Evolutionary conservation across 2,113 vertebrate genomes (phyloP).

Genomic region (Cyanoramphus novaezelandiae): DNA sequence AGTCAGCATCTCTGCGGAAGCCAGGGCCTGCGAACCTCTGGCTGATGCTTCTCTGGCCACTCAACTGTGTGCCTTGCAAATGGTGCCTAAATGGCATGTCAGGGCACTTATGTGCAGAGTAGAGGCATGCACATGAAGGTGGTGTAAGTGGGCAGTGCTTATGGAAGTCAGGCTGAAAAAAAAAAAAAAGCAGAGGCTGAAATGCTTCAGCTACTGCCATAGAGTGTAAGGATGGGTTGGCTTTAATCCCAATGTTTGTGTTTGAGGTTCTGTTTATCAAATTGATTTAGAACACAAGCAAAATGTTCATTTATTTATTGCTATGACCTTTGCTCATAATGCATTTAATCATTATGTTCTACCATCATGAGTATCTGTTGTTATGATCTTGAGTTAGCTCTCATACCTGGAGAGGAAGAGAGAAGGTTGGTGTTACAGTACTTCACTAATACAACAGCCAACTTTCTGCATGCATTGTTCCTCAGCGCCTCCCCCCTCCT

Average conservation of each 20-base stretch:
- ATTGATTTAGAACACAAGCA: not conserved
- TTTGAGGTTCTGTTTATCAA: not conserved
- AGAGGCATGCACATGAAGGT: accelerated
- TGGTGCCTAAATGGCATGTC: not conserved
- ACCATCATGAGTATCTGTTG: not conserved
- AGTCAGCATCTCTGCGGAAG: not conserved
- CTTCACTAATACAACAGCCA: not conserved
- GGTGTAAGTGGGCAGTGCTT: not conserved
- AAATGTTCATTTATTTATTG: not conserved
- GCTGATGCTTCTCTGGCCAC: accelerated
- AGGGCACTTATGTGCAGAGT: not conserved
- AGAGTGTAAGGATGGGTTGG: not conserved
- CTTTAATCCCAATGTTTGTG: not conserved
- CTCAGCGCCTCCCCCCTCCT: accelerated
- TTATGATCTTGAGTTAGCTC: not conserved
- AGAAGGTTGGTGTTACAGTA: not conserved
- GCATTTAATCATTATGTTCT: not conserved
- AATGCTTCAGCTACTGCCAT: not conserved
- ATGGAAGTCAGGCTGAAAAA: not conserved
- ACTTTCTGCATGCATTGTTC: not conserved
- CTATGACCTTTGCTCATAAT: not conserved
- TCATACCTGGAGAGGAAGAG: not conserved
- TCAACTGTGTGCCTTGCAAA: accelerated
- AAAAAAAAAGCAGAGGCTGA: not conserved
- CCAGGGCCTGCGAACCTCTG: not conserved